Conservation (phyloP, 2,113 vertebrate species). For the Callospermophilus lateralis region DNA sequence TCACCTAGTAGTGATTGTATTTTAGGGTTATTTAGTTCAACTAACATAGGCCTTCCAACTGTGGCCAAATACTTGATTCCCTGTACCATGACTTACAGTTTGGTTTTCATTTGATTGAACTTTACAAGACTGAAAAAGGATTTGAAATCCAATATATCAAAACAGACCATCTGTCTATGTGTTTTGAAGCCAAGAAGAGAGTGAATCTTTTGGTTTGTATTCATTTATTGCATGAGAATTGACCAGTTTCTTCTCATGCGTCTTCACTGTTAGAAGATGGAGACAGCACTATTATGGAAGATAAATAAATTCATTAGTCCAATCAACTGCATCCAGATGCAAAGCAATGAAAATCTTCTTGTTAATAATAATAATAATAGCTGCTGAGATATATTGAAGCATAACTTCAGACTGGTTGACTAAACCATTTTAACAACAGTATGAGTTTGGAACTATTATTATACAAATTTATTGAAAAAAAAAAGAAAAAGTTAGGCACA, state of each 20-base stretch:
- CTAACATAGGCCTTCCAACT: conserved; percentile 19
- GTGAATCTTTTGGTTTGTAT: conserved; percentile 13
- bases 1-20: background rate
- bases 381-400: background rate
- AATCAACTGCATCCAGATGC: background rate
- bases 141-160: conserved; percentile 66
- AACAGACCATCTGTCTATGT: conserved; percentile 66
- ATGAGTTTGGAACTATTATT: background rate
- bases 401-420: background rate
- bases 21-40: conserved; percentile 48
- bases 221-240: conserved; percentile 40
- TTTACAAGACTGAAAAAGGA: conserved; percentile 63
- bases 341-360: background rate
- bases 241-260: background rate
- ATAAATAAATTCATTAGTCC: background rate
- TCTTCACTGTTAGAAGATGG: background rate
- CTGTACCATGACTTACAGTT: conserved; percentile 52
- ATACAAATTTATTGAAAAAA: background rate
- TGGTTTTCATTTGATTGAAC: conserved; percentile 65
- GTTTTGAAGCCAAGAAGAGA: conserved; percentile 56
- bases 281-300: background rate
- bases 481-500: background rate
- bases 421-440: background rate
- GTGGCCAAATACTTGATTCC: conserved; percentile 41
- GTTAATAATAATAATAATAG: background rate